Evolutionary conservation across 30 jellyfish, hydroid and myxozoan species (phyloP), one percentile per base, ranked within the genome.

Genomic region (Aurelia coerulea): DNA sequence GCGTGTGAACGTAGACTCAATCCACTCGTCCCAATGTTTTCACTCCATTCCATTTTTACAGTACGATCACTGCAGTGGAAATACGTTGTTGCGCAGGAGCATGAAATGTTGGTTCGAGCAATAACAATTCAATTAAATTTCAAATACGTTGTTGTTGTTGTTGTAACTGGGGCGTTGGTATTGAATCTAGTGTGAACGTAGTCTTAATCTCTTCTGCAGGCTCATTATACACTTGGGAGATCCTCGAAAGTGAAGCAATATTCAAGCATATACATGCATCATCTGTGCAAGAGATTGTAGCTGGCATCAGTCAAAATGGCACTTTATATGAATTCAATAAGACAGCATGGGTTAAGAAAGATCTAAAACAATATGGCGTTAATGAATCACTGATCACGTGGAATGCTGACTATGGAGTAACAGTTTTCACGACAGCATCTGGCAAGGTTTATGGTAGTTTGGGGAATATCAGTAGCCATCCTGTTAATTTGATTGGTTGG

Each of bases 161-260:
- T 23, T 23, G 29, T 23, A 23, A 23, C 29, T 23, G 29, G 29
- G 29, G 29, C 29, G 29, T 23, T 23, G 29, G 29, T 23, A 23
- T 23, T 23, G 29, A 23, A 23, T 23, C 29, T 23, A 23, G 29
- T 23, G 29, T 23, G 29, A 23, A 23, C 29, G 29, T 23, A 23
- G 29, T 23, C 29, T 23, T 23, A 23, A 41, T 41, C 50, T 39
- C 62, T 49, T 17, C 41, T 17, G 5, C 23, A 73, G 84, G 84
- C 1, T 18, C n/a, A 12, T 49, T 73, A 34, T 73, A 73, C 84
- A 49, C 84, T 12, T 73, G 84, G 84, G 84, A 73, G 58, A 73
- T 73, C 72, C 23, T 73, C 19, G 84, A 73, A 54, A 41, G 84
- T 23, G 84, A 73, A 31, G 29, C 73, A 10, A 6, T 29, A 15